A percentile compares a stretch with the other conserved stretches of the same genome.
Evolutionary conservation across 2,797 vertebrate species (phyloP).

Genomic region (Ctenopoma multispine): DNA sequence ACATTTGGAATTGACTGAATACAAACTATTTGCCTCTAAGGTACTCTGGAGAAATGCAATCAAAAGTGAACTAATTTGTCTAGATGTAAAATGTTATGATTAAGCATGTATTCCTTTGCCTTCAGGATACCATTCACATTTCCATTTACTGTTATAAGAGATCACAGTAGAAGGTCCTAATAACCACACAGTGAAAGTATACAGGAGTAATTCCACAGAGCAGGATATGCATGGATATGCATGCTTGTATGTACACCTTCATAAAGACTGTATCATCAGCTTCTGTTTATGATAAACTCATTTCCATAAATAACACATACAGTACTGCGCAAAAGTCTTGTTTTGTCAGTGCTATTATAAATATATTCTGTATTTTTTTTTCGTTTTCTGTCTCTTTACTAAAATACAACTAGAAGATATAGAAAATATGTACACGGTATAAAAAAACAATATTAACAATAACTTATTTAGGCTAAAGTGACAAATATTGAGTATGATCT

Average conservation of each 20-base stretch:
- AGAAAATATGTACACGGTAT: too few relatives aligned
- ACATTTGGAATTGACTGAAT: constrained; percentile 65
- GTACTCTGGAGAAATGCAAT: constrained; percentile 76
- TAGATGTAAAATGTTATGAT: constrained; percentile 71
- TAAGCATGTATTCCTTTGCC: constrained; percentile 69
- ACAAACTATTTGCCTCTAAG: constrained; percentile 78
- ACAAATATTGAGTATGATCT: too few relatives aligned
- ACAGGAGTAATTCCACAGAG: constrained; percentile 3
- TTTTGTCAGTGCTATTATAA: too few relatives aligned
- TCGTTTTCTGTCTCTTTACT: too few relatives aligned
- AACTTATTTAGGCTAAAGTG: too few relatives aligned
- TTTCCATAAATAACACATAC: neutral
- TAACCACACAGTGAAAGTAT: constrained; percentile 20
- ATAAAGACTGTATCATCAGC: neutral
- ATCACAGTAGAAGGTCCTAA: constrained; percentile 48
- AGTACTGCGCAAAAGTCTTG: too few relatives aligned
- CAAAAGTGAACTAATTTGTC: constrained; percentile 81
- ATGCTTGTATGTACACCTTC: neutral
- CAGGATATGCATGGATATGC: neutral
- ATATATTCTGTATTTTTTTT: too few relatives aligned
- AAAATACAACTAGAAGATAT: too few relatives aligned
- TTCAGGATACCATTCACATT: constrained; percentile 56
- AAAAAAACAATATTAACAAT: too few relatives aligned
- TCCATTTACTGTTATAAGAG: constrained; percentile 56
- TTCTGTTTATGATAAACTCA: neutral